Conservation (phyloP, 2,888 invertebrate genomes). For the Lapara coniferarum region DNA sequence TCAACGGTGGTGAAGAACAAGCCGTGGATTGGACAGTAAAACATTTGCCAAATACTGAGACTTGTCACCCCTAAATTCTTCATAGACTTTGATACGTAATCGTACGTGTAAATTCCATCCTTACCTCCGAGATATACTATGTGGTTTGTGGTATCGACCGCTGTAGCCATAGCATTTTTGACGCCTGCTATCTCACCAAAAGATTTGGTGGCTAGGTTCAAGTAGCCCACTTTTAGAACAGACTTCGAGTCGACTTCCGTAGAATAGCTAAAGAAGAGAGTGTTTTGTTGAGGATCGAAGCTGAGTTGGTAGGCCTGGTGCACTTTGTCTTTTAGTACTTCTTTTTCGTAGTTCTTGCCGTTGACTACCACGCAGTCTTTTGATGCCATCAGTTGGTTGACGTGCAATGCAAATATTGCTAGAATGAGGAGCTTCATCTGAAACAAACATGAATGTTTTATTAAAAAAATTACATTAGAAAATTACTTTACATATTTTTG, state of each 20-base stretch:
- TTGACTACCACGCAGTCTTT: constrained; percentile 15
- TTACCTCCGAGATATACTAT: constrained; percentile 63
- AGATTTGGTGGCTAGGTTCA: constrained; percentile 58
- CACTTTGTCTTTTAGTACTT: constrained; percentile 47
- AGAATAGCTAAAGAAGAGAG: constrained; percentile 63
- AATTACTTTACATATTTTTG: no score
- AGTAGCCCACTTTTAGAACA: constrained; percentile 52
- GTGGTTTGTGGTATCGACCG: constrained; percentile 52
- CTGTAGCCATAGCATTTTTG: constrained; percentile 59
- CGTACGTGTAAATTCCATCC: constrained; percentile 59
- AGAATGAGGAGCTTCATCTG: constrained; percentile 25
- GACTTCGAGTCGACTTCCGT: constrained; percentile 32
- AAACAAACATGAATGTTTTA: constrained; percentile 1
- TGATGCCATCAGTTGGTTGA: not conserved
- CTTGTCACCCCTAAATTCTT: constrained; percentile 43
- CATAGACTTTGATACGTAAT: constrained; percentile 52
- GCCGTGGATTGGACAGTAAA: constrained; percentile 53
- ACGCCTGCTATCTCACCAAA: constrained; percentile 52
- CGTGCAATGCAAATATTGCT: not conserved
- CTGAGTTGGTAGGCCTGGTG: constrained; percentile 62
- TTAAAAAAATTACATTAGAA: no score
- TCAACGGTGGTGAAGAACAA: constrained; percentile 61
- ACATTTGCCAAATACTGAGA: constrained; percentile 69
- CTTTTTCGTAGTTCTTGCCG: constrained; percentile 38
- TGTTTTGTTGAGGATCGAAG: constrained; percentile 64